These are phyloP conservation scores for Aphidius gifuensis DNA, from an alignment of 1,140 invertebrate species.

Conservation along the genomic window DNA sequence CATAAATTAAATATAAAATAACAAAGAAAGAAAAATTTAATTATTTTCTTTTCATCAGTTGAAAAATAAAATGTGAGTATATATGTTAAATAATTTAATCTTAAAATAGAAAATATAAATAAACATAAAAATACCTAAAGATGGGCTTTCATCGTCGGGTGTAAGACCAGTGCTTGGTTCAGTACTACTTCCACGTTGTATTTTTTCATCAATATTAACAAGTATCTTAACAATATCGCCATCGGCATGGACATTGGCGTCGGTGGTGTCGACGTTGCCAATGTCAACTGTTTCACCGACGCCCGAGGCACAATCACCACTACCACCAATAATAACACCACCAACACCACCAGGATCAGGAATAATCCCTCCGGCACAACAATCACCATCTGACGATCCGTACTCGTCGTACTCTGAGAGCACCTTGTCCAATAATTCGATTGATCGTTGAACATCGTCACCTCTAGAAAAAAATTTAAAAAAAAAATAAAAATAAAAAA, in stretches of 20 bases:
- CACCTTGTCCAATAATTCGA: constrained; percentile 81
- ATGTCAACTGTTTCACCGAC: constrained; percentile 42
- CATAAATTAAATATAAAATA: no score
- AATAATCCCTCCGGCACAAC: constrained; percentile 11
- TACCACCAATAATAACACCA: constrained; percentile 32
- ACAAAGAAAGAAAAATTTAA: neutral
- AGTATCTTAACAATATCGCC: no score
- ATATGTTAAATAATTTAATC: neutral
- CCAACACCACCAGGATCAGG: constrained; percentile 35
- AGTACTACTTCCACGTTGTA: constrained; percentile 55
- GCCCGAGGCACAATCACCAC: constrained; percentile 36
- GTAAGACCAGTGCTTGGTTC: constrained; percentile 55
- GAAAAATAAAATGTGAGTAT: neutral
- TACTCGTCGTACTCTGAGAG: constrained; percentile 84
- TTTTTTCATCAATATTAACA: constrained; percentile 33
- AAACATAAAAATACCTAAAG: constrained; percentile 53
- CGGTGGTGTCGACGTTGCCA: constrained; percentile 27
- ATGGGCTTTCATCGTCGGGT: constrained; percentile 69
- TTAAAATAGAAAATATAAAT: constrained; percentile 6
- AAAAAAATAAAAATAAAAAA: constrained; percentile 44
- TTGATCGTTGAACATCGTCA: constrained; percentile 78
- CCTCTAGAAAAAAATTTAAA: constrained; percentile 60
- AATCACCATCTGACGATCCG: constrained; percentile 42
- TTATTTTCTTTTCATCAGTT: neutral
- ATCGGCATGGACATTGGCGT: no score